Conservation (phyloP, 1,140 invertebrate species). For the Thaumetopoea pityocampa region DNA sequence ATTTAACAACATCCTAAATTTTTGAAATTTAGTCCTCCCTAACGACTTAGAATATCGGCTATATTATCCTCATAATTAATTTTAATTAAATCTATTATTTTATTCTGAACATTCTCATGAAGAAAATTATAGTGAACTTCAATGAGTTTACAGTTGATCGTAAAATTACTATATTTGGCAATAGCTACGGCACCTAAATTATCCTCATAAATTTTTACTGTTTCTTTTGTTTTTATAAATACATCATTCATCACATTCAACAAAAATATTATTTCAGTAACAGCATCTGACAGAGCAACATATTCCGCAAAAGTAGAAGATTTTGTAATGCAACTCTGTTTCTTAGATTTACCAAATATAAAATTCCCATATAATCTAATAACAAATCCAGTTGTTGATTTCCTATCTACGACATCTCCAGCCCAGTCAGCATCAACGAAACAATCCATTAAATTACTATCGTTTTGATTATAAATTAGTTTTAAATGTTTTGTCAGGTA, state of each 20-base stretch:
- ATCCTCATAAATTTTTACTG: slow-evolving; percentile 16
- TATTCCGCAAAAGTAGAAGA: slow-evolving; percentile 31
- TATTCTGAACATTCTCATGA: slow-evolving; percentile 32
- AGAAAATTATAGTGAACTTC: slow-evolving; percentile 42
- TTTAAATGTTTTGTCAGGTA: slow-evolving; percentile 47
- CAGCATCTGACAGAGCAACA: slow-evolving; percentile 16
- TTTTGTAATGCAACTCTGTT: slow-evolving; percentile 37
- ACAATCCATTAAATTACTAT: slow-evolving; percentile 37
- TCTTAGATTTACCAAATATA: slow-evolving; percentile 42
- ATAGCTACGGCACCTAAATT: slow-evolving; percentile 36
- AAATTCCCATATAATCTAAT: slow-evolving; percentile 39
- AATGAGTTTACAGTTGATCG: slow-evolving; percentile 42
- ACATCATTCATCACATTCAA: slow-evolving; percentile 27
- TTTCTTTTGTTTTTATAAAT: too few relatives aligned
- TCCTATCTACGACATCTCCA: slow-evolving; percentile 47
- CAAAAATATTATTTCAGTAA: slow-evolving; percentile 29
- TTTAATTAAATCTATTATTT: slow-evolving; percentile 31
- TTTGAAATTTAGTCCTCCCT: slow-evolving; percentile 24
- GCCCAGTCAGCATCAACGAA: slow-evolving; percentile 49
- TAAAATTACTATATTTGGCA: slow-evolving; percentile 41
- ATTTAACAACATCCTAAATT: slow-evolving; percentile 17
- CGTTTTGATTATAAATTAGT: slow-evolving; percentile 37
- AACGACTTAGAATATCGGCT: slow-evolving; percentile 28
- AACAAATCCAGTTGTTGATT: slow-evolving; percentile 45
- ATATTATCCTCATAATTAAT: slow-evolving; percentile 25